Percentiles rank a stretch among this genome's conserved stretches.
Evolutionary conservation across 2,888 invertebrate species (phyloP).

Genomic region (Heteromurus nitidus): DNA sequence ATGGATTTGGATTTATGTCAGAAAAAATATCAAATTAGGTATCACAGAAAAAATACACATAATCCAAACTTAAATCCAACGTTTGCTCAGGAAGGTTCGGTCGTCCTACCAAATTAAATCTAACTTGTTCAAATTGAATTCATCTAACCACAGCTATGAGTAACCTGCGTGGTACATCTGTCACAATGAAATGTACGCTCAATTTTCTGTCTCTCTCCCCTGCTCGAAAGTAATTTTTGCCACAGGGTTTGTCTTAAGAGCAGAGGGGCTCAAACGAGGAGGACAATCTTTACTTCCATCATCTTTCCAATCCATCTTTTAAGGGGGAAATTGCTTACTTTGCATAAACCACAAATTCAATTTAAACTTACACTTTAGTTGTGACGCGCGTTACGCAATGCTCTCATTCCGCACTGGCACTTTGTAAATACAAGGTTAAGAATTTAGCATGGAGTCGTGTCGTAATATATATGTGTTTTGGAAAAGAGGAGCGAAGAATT

Average conservation of each 20-base stretch:
- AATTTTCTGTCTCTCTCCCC: not conserved
- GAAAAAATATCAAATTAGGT: too few relatives aligned
- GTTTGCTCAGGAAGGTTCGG: not conserved
- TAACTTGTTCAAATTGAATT: not conserved
- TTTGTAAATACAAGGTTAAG: not conserved
- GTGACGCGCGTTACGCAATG: not conserved
- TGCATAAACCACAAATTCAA: slow-evolving; percentile 1
- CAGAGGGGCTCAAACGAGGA: not conserved
- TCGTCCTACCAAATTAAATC: not conserved
- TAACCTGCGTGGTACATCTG: not conserved
- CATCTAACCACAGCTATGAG: not conserved
- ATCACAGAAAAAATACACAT: too few relatives aligned
- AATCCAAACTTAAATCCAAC: not conserved
- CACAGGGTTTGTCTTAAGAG: not conserved
- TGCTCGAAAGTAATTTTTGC: not conserved
- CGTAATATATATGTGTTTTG: not conserved
- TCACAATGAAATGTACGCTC: not conserved
- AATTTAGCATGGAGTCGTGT: not conserved
- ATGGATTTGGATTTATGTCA: too few relatives aligned
- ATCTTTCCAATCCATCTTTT: not conserved
- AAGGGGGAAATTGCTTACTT: slow-evolving; percentile 9
- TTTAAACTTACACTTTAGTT: slow-evolving; percentile 1
- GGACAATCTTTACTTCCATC: not conserved
- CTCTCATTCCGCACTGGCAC: not conserved
- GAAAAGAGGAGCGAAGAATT: not conserved